Conservation (phyloP, 2,113 vertebrate species). For the Oreochromis aureus region DNA sequence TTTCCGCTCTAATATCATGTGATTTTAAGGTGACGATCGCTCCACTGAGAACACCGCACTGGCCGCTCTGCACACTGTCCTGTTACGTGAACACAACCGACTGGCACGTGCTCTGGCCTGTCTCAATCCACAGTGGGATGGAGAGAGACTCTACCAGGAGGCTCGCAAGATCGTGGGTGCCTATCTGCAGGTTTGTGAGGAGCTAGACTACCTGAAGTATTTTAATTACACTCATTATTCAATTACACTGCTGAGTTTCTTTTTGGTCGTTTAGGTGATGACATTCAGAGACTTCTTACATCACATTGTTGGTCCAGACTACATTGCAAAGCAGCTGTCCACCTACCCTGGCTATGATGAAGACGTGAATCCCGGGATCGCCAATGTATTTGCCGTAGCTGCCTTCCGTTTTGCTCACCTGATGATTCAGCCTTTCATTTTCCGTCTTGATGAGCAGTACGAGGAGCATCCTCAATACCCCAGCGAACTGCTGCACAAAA, state of each 20-base stretch:
- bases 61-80: constrained; percentile 62
- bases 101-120: constrained; percentile 47
- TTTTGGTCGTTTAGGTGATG: constrained; percentile 71
- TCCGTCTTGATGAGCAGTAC: constrained; percentile 73
- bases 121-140: constrained; percentile 68
- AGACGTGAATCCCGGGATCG: constrained; percentile 73
- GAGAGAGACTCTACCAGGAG: constrained; percentile 72
- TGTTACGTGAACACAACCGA: constrained; percentile 75
- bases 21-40: constrained; percentile 58
- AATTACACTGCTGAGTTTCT: background rate
- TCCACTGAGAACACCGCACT: constrained; percentile 62
- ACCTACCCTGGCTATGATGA: constrained; percentile 70
- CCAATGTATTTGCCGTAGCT: constrained; percentile 81
- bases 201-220: background rate
- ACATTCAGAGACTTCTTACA: constrained; percentile 81
- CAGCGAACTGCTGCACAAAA: constrained; percentile 62
- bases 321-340: constrained; percentile 57
- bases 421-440: constrained; percentile 75
- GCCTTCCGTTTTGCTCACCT: constrained; percentile 83
- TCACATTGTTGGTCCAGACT: constrained; percentile 63
- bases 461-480: constrained; percentile 40
- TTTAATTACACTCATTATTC: background rate
- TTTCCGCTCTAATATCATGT: background rate
- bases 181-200: constrained; percentile 58
- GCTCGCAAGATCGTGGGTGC: constrained; percentile 71